phyloP scores from a whole-genome alignment of 2,888 invertebrate species.

The Graphium colonna region DNA sequence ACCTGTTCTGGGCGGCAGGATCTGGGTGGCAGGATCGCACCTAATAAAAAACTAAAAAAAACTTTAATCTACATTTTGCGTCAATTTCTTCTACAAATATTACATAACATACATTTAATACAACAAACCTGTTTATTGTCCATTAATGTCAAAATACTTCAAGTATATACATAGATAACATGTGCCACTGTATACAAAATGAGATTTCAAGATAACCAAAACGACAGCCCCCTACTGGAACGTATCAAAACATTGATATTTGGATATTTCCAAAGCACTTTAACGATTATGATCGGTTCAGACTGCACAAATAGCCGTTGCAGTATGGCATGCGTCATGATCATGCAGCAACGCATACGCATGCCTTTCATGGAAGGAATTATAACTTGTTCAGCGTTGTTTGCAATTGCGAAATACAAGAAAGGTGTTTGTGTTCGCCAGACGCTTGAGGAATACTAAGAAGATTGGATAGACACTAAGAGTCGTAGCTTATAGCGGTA shows the following conservation, averaged over 20 bases:
- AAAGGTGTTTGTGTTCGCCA: constrained; percentile 16
- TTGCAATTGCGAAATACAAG: constrained; percentile 20
- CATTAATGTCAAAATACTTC: background rate
- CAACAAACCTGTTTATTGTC: constrained; percentile 7
- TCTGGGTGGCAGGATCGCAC: no score
- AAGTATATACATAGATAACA: constrained; percentile 3
- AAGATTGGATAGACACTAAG: constrained; percentile 1
- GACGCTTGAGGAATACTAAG: constrained; percentile 13
- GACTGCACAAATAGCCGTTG: constrained; percentile 17
- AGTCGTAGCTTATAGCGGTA: background rate
- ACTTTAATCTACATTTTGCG: no score
- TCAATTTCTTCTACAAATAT: no score
- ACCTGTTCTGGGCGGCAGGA: no score
- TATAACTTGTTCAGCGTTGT: constrained; percentile 15
- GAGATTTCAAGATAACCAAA: background rate
- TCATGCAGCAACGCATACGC: constrained; percentile 14
- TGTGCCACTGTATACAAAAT: background rate
- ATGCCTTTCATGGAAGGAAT: constrained; percentile 17
- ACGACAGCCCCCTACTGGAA: constrained; percentile 1
- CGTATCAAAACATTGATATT: constrained; percentile 6
- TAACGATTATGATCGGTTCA: constrained; percentile 1
- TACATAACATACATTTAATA: no score
- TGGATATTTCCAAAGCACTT: constrained; percentile 5
- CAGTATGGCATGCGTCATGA: constrained; percentile 9
- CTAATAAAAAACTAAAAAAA: no score